These are phyloP conservation scores for Metallyticus violacea DNA, from an alignment of 2,888 invertebrate genomes.

Conservation along the genomic window DNA sequence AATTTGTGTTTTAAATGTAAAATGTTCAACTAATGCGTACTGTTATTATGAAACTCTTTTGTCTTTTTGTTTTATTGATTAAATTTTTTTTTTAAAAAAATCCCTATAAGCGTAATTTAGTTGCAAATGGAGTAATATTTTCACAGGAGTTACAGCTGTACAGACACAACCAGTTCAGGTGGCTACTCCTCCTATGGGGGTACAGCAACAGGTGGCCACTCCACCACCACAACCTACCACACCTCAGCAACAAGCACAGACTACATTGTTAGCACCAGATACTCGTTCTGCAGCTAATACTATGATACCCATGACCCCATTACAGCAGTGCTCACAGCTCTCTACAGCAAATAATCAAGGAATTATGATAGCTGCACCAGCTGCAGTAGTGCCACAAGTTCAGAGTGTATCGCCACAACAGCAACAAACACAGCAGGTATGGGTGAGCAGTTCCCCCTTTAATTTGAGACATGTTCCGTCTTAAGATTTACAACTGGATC, in stretches of 20 bases:
- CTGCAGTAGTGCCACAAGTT: background rate
- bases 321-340: background rate
- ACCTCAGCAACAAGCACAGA: background rate
- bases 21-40: too few relatives aligned
- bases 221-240: background rate
- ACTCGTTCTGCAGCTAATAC: background rate
- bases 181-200: background rate
- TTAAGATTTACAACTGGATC: too few relatives aligned
- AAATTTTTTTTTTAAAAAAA: too few relatives aligned
- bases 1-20: too few relatives aligned
- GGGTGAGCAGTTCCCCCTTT: constrained; percentile 26
- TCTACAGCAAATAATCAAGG: background rate
- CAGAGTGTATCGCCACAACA: constrained; percentile 36
- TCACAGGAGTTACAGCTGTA: constrained; percentile 52
- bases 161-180: background rate
- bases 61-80: too few relatives aligned
- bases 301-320: background rate
- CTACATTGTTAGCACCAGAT: background rate
- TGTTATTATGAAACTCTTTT: too few relatives aligned
- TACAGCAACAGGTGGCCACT: background rate
- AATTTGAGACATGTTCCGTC: too few relatives aligned
- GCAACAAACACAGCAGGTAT: constrained; percentile 47
- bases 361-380: background rate
- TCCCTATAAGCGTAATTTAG: too few relatives aligned
- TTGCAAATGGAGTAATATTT: too few relatives aligned